phyloP scores from a whole-genome alignment of 2,888 invertebrate genomes.

The Drosophila neonasuta region DNA sequence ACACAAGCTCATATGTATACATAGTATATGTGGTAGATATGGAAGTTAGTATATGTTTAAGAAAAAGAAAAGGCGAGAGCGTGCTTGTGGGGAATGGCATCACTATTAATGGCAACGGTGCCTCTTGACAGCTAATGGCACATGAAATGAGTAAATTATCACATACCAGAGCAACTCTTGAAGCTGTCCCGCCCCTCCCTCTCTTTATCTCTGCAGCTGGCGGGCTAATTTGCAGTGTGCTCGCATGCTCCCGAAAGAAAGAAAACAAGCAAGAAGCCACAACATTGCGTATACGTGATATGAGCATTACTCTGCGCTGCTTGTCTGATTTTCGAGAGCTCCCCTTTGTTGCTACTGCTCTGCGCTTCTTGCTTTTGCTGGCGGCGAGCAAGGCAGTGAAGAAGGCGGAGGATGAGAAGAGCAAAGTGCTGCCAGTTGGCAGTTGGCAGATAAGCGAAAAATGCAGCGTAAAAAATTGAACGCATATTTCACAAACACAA shows the following conservation, averaged over 20 bases:
- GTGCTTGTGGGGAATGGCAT: conserved; percentile 1
- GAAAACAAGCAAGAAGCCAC: conserved; percentile 67
- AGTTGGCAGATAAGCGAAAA: conserved; percentile 71
- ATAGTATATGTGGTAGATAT: background rate
- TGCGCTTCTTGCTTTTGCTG: background rate
- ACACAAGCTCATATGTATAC: background rate
- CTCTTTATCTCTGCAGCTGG: conserved; percentile 14
- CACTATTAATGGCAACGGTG: conserved; percentile 42
- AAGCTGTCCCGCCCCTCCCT: background rate
- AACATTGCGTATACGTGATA: conserved; percentile 76
- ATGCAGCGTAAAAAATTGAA: conserved; percentile 76
- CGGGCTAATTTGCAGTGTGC: conserved; percentile 70
- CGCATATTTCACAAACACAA: conserved; percentile 75
- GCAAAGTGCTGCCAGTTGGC: conserved; percentile 47
- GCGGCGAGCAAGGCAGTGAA: background rate
- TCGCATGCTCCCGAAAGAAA: conserved; percentile 57
- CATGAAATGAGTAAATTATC: conserved; percentile 78
- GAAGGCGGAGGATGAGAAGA: background rate
- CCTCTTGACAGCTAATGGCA: conserved; percentile 72
- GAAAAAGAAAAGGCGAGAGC: background rate
- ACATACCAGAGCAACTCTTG: conserved; percentile 47
- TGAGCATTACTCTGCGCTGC: conserved; percentile 53
- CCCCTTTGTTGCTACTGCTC: background rate
- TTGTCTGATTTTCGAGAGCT: conserved; percentile 35
- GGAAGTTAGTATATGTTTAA: background rate